Base-by-base conservation (phyloP, 2,113 vertebrate species). In the Cryptomyrus ogoouensis region DNA sequence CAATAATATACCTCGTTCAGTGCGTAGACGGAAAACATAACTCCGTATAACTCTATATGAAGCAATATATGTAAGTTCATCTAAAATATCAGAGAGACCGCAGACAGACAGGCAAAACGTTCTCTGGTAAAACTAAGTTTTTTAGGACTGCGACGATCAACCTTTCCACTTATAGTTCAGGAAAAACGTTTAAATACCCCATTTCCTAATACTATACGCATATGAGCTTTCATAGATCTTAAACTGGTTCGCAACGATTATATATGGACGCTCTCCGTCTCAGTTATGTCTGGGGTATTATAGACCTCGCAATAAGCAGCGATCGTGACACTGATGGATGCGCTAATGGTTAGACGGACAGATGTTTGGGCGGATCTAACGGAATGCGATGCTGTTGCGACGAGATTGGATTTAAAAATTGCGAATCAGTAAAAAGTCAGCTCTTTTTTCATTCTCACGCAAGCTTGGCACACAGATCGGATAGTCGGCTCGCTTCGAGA, bases 291-390 rank as follows among this genome's bases (percentile, higher is more conserved):
- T 94, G 96, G 93, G 93, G 94, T 94, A 93, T 94, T 93, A 70
- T 1, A 70, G 95, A 96, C 93, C 94, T 91, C 85, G 94, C 94
- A 93, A 94, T 93, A 95, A 93, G 95, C 95, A 92, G 94, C 92
- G 94, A 87, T 94, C 89, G 95, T 96, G 98, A 97, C 97, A 97
- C 97, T 97, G 98, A 98, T 97, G 97, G 98, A 98, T 97, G 97
- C 96, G 95, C 97, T 97, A 96, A 95, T 97, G 97, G 97, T 96
- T 93, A 97, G 98, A 98, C 96, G 95, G 98, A 97, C 98, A 98
- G 98, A 98, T 98, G 98, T 96, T 97, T 93, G 97, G 98, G 98
- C 97, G 98, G 98, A 97, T 97, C 97, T 96, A 96, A 96, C 96
- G 92, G 96, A 94, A 94, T 93, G 94, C 94, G 92, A 95, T 91